Conservation (phyloP, 2,113 vertebrate genomes). For the Tor tambroides region DNA sequence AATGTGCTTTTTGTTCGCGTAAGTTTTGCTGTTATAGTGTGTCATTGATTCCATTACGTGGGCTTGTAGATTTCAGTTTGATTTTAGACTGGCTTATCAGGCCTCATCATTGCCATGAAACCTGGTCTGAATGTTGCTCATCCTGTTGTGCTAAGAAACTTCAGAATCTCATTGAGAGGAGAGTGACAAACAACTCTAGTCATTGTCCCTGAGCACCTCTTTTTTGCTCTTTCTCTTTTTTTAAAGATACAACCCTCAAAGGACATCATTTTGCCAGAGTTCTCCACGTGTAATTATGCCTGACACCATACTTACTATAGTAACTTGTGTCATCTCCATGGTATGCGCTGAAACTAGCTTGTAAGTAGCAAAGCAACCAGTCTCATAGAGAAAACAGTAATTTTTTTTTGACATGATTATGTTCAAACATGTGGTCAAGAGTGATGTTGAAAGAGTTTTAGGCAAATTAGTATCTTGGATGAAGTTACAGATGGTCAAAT, state of each 20-base stretch:
- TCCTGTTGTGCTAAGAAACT: conserved; percentile 60
- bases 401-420: not conserved
- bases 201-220: not conserved
- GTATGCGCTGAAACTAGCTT: not conserved
- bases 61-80: conserved; percentile 36
- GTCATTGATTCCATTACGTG: conserved; percentile 36
- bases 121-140: conserved; percentile 63
- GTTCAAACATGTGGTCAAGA: not conserved
- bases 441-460: conserved; percentile 4
- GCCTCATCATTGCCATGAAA: conserved; percentile 53
- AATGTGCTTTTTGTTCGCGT: conserved; percentile 28
- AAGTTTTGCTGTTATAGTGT: not conserved
- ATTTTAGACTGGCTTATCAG: conserved; percentile 58
- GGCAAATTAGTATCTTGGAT: not conserved
- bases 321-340: conserved; percentile 22
- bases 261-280: not conserved
- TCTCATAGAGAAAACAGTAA: conserved; percentile 3
- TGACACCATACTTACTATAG: conserved; percentile 20
- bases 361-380: not conserved
- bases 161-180: conserved; percentile 44
- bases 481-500: not conserved
- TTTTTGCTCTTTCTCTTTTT: not conserved
- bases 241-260: not conserved
- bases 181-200: conserved; percentile 43
- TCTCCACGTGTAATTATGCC: not conserved